phyloP scores from a whole-genome alignment of 2,113 vertebrate species.

The Echinops telfairi region DNA sequence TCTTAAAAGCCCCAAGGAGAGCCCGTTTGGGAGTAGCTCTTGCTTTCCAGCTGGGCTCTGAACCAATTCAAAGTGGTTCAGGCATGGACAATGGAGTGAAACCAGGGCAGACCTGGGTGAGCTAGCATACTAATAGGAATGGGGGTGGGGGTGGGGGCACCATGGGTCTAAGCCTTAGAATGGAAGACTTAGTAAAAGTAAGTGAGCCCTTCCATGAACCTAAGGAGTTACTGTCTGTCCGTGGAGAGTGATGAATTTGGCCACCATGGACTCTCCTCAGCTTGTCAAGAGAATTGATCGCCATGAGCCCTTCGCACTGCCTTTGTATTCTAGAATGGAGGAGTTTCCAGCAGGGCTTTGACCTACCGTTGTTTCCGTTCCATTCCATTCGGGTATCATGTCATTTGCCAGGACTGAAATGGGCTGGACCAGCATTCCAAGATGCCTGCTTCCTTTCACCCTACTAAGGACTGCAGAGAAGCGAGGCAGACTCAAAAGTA shows the following conservation, averaged over 20 bases:
- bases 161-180: neutral
- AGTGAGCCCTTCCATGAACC: neutral
- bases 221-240: neutral
- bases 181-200: neutral
- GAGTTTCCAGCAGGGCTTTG: neutral
- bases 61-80: neutral
- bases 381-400: neutral
- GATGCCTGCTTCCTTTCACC: constrained; percentile 13
- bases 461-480: constrained; percentile 10
- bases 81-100: neutral
- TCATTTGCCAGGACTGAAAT: neutral
- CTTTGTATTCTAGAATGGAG: neutral
- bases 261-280: neutral
- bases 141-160: too few species aligned
- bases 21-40: constrained; percentile 63
- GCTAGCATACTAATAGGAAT: neutral
- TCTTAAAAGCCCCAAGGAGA: constrained; percentile 37
- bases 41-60: constrained; percentile 64
- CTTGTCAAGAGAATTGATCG: neutral
- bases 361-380: neutral
- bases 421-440: constrained; percentile 65
- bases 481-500: constrained; percentile 61
- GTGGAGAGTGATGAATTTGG: neutral
- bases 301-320: neutral
- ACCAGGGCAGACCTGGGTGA: neutral